Evolutionary conservation across 2,797 vertebrate genomes (phyloP).

Genomic region (Peromyscus aztecus): DNA sequence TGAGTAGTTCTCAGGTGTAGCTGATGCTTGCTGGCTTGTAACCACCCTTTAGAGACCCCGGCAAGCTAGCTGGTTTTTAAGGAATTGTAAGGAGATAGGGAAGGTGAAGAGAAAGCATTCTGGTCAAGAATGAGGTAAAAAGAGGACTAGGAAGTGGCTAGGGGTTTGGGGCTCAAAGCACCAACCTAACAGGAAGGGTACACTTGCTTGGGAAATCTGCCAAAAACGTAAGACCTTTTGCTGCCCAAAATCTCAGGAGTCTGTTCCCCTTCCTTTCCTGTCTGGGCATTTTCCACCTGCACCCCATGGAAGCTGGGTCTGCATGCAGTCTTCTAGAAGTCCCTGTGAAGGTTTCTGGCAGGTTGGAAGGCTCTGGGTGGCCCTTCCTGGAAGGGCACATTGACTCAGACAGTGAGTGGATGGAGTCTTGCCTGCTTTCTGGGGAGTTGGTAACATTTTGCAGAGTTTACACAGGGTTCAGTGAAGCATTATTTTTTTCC

Average conservation of each 20-base stretch:
- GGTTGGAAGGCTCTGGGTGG: background rate
- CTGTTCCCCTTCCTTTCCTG: background rate
- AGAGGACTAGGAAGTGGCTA: background rate
- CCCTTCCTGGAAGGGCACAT: background rate
- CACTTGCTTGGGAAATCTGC: background rate
- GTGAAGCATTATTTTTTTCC: background rate
- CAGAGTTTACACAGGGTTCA: conserved; percentile 52
- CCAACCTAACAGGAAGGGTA: background rate
- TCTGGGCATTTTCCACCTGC: background rate
- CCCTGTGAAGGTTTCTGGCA: background rate
- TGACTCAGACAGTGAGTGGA: background rate
- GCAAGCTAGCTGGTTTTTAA: background rate
- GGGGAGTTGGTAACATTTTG: background rate
- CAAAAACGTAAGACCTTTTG: background rate
- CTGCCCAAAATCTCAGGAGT: background rate
- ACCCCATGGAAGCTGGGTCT: background rate
- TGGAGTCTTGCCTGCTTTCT: background rate
- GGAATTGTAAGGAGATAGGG: background rate
- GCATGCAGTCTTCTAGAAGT: background rate
- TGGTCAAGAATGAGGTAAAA: background rate
- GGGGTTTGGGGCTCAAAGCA: background rate
- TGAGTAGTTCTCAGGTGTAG: background rate
- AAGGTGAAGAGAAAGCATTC: background rate
- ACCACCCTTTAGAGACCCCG: background rate
- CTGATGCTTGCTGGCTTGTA: background rate